Conservation (phyloP, 1,140 invertebrate species). For the Lepidurus apus region DNA sequence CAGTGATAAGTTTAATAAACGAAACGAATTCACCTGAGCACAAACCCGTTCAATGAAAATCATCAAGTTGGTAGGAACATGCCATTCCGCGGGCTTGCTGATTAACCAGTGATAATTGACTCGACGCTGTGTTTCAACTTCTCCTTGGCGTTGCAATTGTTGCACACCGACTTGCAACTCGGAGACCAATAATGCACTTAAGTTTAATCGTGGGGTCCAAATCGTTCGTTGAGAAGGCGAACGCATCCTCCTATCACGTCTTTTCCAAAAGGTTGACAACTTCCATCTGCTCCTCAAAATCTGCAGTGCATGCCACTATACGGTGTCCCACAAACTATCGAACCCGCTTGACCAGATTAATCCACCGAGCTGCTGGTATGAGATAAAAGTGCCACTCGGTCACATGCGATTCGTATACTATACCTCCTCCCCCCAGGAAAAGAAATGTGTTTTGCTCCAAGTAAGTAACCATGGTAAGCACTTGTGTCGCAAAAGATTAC, state of each 20-base stretch:
- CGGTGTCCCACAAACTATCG: neutral
- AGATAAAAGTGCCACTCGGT: neutral
- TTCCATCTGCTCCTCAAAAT: neutral
- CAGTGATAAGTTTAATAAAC: neutral
- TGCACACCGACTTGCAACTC: conserved; percentile 1
- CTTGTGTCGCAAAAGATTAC: neutral
- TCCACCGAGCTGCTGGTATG: neutral
- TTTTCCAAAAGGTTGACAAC: neutral
- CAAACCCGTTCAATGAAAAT: neutral
- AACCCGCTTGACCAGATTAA: neutral
- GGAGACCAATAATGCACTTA: neutral
- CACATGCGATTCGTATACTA: neutral
- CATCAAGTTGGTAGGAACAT: neutral
- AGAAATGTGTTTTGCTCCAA: neutral
- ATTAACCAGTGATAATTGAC: conserved; percentile 7
- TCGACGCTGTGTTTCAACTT: neutral
- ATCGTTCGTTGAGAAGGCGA: neutral
- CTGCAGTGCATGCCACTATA: neutral
- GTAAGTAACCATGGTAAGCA: neutral
- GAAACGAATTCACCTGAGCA: neutral
- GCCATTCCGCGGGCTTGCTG: neutral
- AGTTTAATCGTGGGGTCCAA: neutral
- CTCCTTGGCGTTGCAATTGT: neutral
- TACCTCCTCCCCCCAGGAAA: neutral
- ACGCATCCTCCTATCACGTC: neutral